These are phyloP conservation scores for Rotaria sp. DNA, from an alignment of 2,888 invertebrate genomes.

Conservation along the genomic window DNA sequence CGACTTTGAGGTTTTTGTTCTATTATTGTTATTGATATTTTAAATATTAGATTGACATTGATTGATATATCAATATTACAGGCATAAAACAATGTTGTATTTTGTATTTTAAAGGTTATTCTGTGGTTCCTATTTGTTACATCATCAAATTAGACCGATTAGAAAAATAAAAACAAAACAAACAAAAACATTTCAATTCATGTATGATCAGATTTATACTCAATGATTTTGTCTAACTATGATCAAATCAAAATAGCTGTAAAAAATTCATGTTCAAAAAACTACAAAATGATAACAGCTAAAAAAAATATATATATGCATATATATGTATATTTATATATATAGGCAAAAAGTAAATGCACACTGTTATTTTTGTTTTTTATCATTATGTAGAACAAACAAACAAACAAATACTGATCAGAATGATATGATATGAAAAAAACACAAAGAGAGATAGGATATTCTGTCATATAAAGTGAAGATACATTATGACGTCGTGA, in stretches of 20 bases:
- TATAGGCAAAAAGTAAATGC: neutral
- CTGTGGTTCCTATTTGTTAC: neutral
- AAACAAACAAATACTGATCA: neutral
- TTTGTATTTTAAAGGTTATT: neutral
- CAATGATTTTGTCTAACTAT: neutral
- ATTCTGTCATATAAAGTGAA: neutral
- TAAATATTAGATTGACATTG: neutral
- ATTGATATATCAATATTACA: neutral
- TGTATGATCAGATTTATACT: neutral
- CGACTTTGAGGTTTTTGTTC: neutral
- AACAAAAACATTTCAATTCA: too few relatives aligned
- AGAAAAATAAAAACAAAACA: neutral
- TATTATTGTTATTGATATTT: neutral
- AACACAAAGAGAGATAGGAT: neutral
- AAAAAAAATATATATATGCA: neutral
- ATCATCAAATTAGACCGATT: slow-evolving; percentile 12
- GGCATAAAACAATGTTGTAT: neutral
- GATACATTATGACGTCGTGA: neutral
- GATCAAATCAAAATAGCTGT: neutral
- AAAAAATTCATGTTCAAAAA: neutral
- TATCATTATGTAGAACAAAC: neutral
- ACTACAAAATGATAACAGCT: neutral
- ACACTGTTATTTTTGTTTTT: neutral
- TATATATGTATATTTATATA: neutral
- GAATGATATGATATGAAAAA: neutral